Base-by-base conservation (phyloP, 2,113 vertebrate genomes). In the Tetrao urogallus region DNA sequence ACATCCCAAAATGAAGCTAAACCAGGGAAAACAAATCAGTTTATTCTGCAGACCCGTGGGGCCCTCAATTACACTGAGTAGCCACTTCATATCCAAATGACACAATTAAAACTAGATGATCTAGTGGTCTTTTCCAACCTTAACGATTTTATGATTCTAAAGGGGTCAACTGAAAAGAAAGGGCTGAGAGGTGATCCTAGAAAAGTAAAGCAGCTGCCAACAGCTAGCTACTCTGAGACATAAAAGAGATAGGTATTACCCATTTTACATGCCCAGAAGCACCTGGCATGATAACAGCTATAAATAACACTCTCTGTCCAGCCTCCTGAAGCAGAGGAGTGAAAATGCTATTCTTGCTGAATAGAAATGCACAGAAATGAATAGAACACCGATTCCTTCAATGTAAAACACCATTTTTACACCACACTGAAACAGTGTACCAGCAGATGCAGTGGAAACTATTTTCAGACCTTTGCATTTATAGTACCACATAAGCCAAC, bases 161-260 rank as follows among this genome's bases (percentile, higher is more conserved):
- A 81, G 17, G 5, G 16, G 28, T 0, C 8, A 34, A n/a, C 12
- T 36, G 52, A 77, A 52, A n/a, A 32, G 48, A 28, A 69, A 69
- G 28, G 42, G 30, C 19, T 90, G 61, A 18, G 16, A 50, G 56
- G 65, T 3, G 34, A 28, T 10, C 32, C 34, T 61, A 56, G 82
- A 86, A 71, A 38, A n/a, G 56, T 34, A 61, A 64, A 85, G 24
- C 48, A 76, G 34, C 38, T 66, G 32, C 50, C 54, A 70, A 2
- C 13, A 36, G 32, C 54, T 6, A 54, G 1, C n/a, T 9, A 1
- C 64, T 14, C 24, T n/a, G 76, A 69, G 10, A 56, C 20, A 15
- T 2, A 42, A 15, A 12, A 2, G 32, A 2, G 48, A 34, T 0
- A 5, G 45, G 17, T 4, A 28, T 27, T 10, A n/a, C 27, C 34